phyloP scores from a whole-genome alignment of 2,797 vertebrate genomes.

The Protonibea diacanthus region DNA sequence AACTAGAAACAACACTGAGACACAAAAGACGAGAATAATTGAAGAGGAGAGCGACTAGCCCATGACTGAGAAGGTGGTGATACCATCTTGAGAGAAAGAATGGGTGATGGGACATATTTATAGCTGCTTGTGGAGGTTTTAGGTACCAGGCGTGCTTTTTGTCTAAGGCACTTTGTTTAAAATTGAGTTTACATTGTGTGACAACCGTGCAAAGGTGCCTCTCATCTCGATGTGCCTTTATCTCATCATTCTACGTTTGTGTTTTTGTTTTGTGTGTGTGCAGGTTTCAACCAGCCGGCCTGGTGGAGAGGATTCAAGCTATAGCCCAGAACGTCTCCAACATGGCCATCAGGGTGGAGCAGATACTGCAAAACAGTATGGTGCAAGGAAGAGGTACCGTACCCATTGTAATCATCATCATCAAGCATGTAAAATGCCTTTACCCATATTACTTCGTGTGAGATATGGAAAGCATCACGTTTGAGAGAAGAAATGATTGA shows the following conservation, averaged over 20 bases:
- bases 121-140: neutral
- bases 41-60: neutral
- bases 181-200: constrained; percentile 1
- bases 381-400: constrained; percentile 89
- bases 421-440: neutral
- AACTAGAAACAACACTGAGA: constrained; percentile 21
- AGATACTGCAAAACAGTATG: constrained; percentile 93
- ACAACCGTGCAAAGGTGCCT: neutral
- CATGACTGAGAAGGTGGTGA: neutral
- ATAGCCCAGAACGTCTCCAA: constrained; percentile 98
- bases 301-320: constrained; percentile 97
- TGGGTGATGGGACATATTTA: neutral
- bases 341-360: constrained; percentile 94
- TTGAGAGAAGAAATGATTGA: neutral
- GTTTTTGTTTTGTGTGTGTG: constrained; percentile 33
- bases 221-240: constrained; percentile 1
- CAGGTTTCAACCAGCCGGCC: constrained; percentile 89
- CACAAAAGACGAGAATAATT: neutral
- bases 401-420: neutral
- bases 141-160: neutral
- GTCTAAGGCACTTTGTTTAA: constrained; percentile 2
- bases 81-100: neutral
- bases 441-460: neutral
- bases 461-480: neutral
- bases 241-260: constrained; percentile 5